Evolutionary conservation across 2,888 invertebrate genomes (phyloP).

Genomic region (Cosmopolites sordidus): DNA sequence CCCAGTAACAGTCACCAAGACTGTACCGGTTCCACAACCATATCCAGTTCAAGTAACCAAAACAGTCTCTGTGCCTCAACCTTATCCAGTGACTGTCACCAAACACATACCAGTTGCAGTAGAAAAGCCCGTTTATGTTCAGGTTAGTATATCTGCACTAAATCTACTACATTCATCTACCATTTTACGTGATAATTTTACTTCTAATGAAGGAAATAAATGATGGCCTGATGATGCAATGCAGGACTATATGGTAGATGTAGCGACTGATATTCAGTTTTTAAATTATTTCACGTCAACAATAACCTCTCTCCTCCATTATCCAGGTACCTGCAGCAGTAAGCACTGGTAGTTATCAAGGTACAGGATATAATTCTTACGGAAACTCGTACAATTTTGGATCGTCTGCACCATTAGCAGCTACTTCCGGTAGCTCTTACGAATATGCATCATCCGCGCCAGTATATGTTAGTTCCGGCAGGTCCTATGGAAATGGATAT

Average conservation of each 20-base stretch:
- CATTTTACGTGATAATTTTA: too few species aligned
- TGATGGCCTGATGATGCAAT: too few species aligned
- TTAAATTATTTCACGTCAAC: too few species aligned
- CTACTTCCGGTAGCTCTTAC: conserved; percentile 12
- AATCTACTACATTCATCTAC: too few species aligned
- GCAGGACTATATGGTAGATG: too few species aligned
- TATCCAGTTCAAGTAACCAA: conserved; percentile 34
- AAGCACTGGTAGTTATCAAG: conserved; percentile 30
- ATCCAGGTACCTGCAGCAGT: conserved; percentile 33
- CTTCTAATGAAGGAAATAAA: too few species aligned
- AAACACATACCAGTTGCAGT: conserved; percentile 33
- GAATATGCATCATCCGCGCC: background rate
- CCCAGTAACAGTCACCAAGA: conserved; percentile 30
- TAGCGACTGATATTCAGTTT: too few species aligned
- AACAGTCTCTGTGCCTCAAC: conserved; percentile 37
- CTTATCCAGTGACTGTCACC: conserved; percentile 37
- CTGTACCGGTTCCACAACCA: conserved; percentile 33
- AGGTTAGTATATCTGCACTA: conserved; percentile 23
- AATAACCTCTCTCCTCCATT: too few species aligned
- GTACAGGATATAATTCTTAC: conserved; percentile 28
- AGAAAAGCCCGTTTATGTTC: conserved; percentile 35
- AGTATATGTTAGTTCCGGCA: background rate
- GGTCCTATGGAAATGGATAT: conserved; percentile 9
- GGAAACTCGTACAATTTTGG: too few species aligned
- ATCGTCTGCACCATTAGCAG: conserved; percentile 18